Percentiles rank a stretch among this genome's conserved stretches.
Evolutionary conservation across 2,888 invertebrate species (phyloP).

Genomic region (Margaritifera margaritifera): DNA sequence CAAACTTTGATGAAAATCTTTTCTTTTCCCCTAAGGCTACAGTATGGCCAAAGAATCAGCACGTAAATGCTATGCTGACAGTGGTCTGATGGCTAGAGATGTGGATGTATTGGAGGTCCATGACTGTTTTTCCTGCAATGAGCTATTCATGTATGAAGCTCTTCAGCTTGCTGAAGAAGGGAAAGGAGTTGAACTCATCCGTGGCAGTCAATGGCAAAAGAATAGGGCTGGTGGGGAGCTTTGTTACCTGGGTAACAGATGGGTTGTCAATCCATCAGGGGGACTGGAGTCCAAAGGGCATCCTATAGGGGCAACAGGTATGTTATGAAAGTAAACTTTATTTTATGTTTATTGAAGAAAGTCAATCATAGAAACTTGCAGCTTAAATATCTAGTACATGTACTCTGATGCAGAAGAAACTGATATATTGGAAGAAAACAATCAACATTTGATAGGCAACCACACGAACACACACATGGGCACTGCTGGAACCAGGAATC

Average conservation of each 20-base stretch:
- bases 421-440: background rate
- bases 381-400: too few relatives aligned
- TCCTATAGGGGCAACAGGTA: constrained; percentile 95
- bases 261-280: constrained; percentile 98
- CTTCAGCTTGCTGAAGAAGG: constrained; percentile 74
- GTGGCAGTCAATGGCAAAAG: constrained; percentile 53
- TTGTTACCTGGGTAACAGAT: constrained; percentile 84
- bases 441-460: background rate
- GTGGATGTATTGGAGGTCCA: constrained; percentile 77
- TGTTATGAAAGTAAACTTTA: constrained; percentile 7
- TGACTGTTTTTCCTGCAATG: constrained; percentile 98
- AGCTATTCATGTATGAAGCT: constrained; percentile 97
- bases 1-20: background rate
- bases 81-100: constrained; percentile 43
- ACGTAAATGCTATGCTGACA: constrained; percentile 46
- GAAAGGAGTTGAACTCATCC: constrained; percentile 43
- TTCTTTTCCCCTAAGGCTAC: constrained; percentile 72
- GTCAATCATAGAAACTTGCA: too few relatives aligned
- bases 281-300: constrained; percentile 99
- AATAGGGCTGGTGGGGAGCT: constrained; percentile 78
- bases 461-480: too few relatives aligned
- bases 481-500: too few relatives aligned
- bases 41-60: constrained; percentile 91
- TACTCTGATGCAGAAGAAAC: too few relatives aligned
- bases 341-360: too few relatives aligned